A percentile compares a stretch with the other conserved stretches of the same genome.
These are phyloP conservation scores for Nemotelus nigrinus DNA, from an alignment of 2,888 invertebrate species.

Conservation along the genomic window DNA sequence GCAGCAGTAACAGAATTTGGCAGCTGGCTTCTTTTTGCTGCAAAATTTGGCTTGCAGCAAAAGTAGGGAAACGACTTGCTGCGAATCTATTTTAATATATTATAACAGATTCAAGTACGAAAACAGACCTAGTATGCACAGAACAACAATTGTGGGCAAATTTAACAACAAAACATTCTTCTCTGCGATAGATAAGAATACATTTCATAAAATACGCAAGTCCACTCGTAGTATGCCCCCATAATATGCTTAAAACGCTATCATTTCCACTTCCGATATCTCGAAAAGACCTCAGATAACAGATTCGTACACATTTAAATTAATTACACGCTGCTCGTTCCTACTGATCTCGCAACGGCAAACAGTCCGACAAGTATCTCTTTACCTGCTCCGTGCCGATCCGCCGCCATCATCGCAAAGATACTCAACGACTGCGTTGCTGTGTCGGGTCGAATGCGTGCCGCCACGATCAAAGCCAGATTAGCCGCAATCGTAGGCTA, in stretches of 20 bases:
- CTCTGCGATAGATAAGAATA: no score
- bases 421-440: conserved; percentile 23
- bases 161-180: no score
- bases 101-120: no score
- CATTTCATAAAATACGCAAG: no score
- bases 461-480: conserved; percentile 37
- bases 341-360: conserved; percentile 35
- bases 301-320: conserved; percentile 37
- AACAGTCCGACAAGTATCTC: conserved; percentile 38
- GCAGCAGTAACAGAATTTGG: no score
- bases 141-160: no score
- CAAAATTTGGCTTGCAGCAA: no score
- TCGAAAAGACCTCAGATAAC: conserved; percentile 23
- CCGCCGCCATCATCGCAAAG: neutral
- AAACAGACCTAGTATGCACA: no score
- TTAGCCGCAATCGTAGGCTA: conserved; percentile 26
- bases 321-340: conserved; percentile 40
- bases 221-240: no score
- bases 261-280: conserved; percentile 25
- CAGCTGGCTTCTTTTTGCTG: no score
- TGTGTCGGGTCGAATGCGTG: conserved; percentile 9
- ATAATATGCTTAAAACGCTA: neutral
- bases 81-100: no score
- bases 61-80: no score
- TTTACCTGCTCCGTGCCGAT: conserved; percentile 33